These are phyloP conservation scores for Macroteleia sp. DNA, from an alignment of 2,888 invertebrate species.

Conservation along the genomic window DNA sequence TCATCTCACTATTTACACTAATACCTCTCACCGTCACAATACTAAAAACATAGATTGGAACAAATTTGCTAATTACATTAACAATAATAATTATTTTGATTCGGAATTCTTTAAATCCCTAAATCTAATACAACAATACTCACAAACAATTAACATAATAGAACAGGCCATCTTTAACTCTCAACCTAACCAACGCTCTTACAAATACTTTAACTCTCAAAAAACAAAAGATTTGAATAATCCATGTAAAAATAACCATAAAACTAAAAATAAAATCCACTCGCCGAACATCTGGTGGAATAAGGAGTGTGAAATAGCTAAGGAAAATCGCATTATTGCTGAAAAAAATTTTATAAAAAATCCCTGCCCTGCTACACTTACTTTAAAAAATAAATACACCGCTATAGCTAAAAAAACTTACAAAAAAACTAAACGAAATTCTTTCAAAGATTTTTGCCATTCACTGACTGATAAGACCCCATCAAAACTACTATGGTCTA, in stretches of 20 bases:
- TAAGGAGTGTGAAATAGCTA: neutral
- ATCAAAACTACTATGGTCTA: slow-evolving; percentile 9
- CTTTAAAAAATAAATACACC: neutral
- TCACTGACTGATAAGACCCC: slow-evolving; percentile 1
- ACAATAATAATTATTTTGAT: neutral
- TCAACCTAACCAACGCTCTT: too few species aligned
- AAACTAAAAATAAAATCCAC: too few species aligned
- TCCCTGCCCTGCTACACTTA: neutral
- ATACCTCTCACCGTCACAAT: neutral
- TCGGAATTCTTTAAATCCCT: neutral
- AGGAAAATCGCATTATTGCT: neutral
- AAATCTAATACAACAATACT: neutral
- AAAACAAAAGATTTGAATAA: too few species aligned
- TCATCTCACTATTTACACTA: neutral
- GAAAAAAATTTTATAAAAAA: neutral
- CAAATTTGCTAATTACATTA: neutral
- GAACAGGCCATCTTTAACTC: too few species aligned
- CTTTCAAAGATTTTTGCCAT: neutral
- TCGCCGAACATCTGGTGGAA: neutral
- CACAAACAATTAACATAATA: too few species aligned
- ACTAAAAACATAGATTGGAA: slow-evolving; percentile 5
- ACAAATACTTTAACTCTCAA: too few species aligned
- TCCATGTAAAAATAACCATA: too few species aligned
- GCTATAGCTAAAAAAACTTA: neutral
- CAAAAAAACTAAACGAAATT: neutral